Conservation (phyloP, 2,888 invertebrate genomes). For the Euphydryas editha region DNA sequence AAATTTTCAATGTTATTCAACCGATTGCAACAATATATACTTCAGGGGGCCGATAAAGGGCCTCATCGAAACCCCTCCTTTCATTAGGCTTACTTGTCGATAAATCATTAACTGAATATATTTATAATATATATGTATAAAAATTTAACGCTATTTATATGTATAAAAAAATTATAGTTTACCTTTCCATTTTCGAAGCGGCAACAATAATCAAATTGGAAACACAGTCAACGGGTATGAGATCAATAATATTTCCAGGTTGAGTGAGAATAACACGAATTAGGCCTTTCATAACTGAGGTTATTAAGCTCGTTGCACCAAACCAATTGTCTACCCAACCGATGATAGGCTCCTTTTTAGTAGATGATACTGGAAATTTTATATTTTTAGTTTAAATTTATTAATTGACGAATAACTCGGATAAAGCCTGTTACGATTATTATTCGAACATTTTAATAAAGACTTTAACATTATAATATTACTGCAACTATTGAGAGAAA, state of each 20-base stretch:
- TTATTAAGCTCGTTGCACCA: constrained; percentile 49
- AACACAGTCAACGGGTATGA: constrained; percentile 54
- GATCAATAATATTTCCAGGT: constrained; percentile 36
- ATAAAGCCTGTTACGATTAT: too few relatives aligned
- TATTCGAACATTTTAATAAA: too few relatives aligned
- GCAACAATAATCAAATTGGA: constrained; percentile 50
- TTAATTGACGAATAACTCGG: too few relatives aligned
- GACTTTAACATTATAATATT: too few relatives aligned
- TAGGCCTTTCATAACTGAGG: constrained; percentile 46
- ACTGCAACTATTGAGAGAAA: too few relatives aligned
- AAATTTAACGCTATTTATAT: neutral
- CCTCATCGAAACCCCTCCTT: too few relatives aligned
- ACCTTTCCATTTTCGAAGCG: constrained; percentile 50
- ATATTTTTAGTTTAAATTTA: too few relatives aligned
- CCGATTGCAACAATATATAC: too few relatives aligned
- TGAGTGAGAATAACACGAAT: constrained; percentile 30
- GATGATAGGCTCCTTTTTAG: constrained; percentile 49
- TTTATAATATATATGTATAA: neutral
- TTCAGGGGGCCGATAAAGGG: too few relatives aligned
- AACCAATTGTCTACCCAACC: constrained; percentile 57
- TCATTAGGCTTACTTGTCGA: too few relatives aligned
- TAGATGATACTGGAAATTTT: constrained; percentile 51
- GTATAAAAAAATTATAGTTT: neutral
- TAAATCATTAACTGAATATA: too few relatives aligned
- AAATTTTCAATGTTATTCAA: too few relatives aligned